Evolutionary conservation across 2,888 invertebrate species (phyloP).

Genomic region (Exocentrus adspersus): DNA sequence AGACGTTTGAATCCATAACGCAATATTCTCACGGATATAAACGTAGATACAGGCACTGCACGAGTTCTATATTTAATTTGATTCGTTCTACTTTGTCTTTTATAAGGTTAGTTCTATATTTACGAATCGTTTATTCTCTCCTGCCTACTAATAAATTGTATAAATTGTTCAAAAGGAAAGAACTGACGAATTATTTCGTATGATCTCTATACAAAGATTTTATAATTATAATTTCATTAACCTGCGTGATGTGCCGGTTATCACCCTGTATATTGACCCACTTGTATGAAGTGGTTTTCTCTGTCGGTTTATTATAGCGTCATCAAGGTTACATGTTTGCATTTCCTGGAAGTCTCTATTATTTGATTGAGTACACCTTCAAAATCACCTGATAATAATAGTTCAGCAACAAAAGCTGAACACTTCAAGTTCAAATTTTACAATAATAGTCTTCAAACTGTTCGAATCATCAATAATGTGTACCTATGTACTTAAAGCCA

Average conservation of each 20-base stretch:
- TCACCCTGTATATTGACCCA: neutral
- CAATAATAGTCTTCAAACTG: too few relatives aligned
- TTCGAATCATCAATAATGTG: neutral
- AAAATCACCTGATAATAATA: neutral
- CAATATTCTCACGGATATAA: conserved; percentile 2
- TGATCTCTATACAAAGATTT: too few relatives aligned
- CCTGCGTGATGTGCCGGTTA: neutral
- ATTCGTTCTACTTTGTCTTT: neutral
- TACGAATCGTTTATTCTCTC: too few relatives aligned
- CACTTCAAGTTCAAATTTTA: too few relatives aligned
- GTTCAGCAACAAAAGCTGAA: neutral
- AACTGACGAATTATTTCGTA: too few relatives aligned
- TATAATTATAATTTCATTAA: too few relatives aligned
- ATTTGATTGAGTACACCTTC: too few relatives aligned
- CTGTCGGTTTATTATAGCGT: too few relatives aligned
- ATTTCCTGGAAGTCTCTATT: too few relatives aligned
- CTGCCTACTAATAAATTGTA: too few relatives aligned
- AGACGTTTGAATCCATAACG: neutral
- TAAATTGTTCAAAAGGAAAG: too few relatives aligned
- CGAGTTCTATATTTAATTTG: neutral
- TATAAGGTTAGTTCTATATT: neutral
- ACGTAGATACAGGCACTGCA: neutral
- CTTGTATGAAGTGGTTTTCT: neutral
- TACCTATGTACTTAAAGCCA: neutral
- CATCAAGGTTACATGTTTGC: too few relatives aligned